A percentile compares a stretch with the other conserved stretches of the same genome.
Evolutionary conservation across 1,140 invertebrate genomes (phyloP).

Genomic region (Diploscapter pachys): DNA sequence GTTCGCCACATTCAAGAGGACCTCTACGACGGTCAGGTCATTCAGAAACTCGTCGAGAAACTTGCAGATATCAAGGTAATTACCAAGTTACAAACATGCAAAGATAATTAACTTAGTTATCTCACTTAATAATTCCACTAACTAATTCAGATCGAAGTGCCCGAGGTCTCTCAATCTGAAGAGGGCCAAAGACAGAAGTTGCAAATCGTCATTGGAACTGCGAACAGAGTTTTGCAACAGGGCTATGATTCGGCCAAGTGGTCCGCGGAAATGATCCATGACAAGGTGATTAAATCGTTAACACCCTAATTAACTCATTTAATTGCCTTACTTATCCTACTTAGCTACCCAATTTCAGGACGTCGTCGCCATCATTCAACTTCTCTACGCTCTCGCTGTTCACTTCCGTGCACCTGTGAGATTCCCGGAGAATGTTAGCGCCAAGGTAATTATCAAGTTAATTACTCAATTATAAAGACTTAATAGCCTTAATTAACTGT

Average conservation of each 20-base stretch:
- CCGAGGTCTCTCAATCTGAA: conserved; percentile 96
- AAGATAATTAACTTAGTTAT: neutral
- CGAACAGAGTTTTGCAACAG: conserved; percentile 70
- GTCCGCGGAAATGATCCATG: conserved; percentile 77
- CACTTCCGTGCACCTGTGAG: conserved; percentile 90
- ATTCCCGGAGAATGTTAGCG: conserved; percentile 88
- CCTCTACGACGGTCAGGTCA: conserved; percentile 94
- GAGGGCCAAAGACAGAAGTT: conserved; percentile 94
- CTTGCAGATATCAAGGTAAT: conserved; percentile 50
- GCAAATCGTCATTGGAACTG: conserved; percentile 77
- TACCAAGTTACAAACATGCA: too few relatives aligned
- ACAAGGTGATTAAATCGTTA: neutral
- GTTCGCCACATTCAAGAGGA: conserved; percentile 72
- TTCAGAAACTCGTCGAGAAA: conserved; percentile 86
- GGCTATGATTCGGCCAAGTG: conserved; percentile 65
- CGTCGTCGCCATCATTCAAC: conserved; percentile 87
- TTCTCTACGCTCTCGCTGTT: conserved; percentile 84
- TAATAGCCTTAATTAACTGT: neutral
- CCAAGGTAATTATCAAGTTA: conserved; percentile 76
- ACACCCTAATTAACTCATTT: too few relatives aligned
- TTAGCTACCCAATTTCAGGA: conserved; percentile 70
- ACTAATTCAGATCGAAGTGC: conserved; percentile 75
- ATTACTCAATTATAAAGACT: conserved; percentile 20
- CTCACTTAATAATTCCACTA: neutral
- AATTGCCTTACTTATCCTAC: too few relatives aligned